A percentile compares a stretch with the other conserved stretches of the same genome.
These are phyloP conservation scores for Bos javanicus DNA, from an alignment of 2,113 vertebrate genomes.

Conservation along the genomic window DNA sequence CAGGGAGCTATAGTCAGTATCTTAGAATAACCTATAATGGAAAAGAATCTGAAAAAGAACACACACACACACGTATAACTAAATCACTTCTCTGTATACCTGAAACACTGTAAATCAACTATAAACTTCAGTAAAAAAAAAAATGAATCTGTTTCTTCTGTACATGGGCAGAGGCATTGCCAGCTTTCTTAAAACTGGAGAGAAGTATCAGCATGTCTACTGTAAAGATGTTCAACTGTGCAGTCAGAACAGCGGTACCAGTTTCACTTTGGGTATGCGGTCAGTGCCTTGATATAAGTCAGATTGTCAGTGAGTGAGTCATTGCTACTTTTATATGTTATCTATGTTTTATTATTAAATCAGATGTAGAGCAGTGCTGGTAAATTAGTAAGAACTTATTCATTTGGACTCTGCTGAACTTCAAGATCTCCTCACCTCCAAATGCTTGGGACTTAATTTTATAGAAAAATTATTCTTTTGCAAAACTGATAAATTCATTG, in stretches of 20 bases:
- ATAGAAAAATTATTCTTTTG: not conserved
- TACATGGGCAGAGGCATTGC: not conserved
- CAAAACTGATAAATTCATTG: not conserved
- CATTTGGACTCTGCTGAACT: not conserved
- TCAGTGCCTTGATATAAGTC: not conserved
- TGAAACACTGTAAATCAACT: not conserved
- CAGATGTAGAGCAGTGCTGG: not conserved
- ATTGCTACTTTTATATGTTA: not conserved
- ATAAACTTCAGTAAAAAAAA: not conserved
- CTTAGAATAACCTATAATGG: not conserved
- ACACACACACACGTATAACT: not conserved
- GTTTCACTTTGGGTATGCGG: not conserved
- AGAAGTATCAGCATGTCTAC: not conserved
- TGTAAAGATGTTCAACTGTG: not conserved
- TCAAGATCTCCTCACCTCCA: not conserved
- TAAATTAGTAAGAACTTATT: not conserved
- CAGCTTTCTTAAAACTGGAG: not conserved
- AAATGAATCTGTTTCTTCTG: not conserved
- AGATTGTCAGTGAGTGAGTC: not conserved
- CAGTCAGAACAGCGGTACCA: not conserved
- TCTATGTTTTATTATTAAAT: not conserved
- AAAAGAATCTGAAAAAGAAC: not conserved
- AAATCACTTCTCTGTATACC: not conserved
- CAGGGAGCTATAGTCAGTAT: not conserved
- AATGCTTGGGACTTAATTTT: not conserved